Percentiles rank a stretch among this genome's conserved stretches.
Evolutionary conservation across 2,113 vertebrate genomes (phyloP).

Genomic region (Spermophilus dauricus): DNA sequence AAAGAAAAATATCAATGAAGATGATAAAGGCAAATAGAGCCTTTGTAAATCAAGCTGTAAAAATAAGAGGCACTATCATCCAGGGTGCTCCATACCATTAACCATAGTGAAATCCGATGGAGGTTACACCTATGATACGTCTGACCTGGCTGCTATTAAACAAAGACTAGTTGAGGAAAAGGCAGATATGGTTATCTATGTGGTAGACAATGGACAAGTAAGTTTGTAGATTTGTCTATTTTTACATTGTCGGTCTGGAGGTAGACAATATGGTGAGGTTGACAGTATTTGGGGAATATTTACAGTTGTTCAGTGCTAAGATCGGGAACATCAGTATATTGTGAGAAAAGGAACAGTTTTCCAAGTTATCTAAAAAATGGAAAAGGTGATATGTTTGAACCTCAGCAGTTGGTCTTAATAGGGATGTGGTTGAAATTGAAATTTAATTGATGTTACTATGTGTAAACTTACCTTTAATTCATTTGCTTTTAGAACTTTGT

Average conservation of each 20-base stretch:
- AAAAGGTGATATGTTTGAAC: not conserved
- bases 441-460: not conserved
- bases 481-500: conserved; percentile 1
- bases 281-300: no score
- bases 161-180: conserved; percentile 94
- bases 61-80: conserved; percentile 65
- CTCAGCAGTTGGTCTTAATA: not conserved
- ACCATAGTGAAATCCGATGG: conserved; percentile 97
- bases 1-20: no score
- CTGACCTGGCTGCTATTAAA: conserved; percentile 95
- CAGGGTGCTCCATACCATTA: conserved; percentile 93
- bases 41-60: not conserved
- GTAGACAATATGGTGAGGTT: not conserved
- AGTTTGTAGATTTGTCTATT: conserved; percentile 50
- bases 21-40: not conserved
- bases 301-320: not conserved
- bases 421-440: not conserved
- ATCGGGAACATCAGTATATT: not conserved
- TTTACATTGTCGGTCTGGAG: not conserved
- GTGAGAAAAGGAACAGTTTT: not conserved
- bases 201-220: conserved; percentile 98
- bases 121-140: conserved; percentile 98
- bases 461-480: not conserved
- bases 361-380: not conserved
- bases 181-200: conserved; percentile 95